Conservation (phyloP, 2,888 invertebrate species). For the Beris morrisii region DNA sequence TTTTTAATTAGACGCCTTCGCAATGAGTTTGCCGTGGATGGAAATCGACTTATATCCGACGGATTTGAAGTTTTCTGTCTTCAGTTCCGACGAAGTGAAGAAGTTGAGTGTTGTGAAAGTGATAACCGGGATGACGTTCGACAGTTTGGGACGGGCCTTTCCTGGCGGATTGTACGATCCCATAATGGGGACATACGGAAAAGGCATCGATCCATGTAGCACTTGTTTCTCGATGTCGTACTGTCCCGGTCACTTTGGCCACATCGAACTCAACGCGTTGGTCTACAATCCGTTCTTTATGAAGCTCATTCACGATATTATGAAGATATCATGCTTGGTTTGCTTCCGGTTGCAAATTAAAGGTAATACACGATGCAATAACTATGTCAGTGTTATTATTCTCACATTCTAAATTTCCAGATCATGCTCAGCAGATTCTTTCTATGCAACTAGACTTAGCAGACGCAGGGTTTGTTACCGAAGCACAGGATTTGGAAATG, state of each 20-base stretch:
- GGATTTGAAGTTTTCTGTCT: conserved; percentile 68
- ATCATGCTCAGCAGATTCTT: conserved; percentile 51
- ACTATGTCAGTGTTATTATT: too few species aligned
- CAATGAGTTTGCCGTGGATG: conserved; percentile 23
- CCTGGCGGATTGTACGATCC: conserved; percentile 90
- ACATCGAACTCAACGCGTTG: conserved; percentile 85
- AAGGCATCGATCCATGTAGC: conserved; percentile 66
- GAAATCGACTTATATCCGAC: conserved; percentile 51
- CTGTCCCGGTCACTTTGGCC: conserved; percentile 94
- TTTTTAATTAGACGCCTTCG: too few species aligned
- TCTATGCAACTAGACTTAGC: conserved; percentile 71
- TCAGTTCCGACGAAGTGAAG: conserved; percentile 73
- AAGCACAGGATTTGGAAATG: conserved; percentile 69
- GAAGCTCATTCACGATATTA: conserved; percentile 67
- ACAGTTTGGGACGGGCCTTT: conserved; percentile 78
- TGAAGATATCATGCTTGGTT: conserved; percentile 69
- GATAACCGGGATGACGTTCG: conserved; percentile 76
- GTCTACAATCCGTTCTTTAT: conserved; percentile 91
- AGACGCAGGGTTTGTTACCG: conserved; percentile 71
- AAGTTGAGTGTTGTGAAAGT: conserved; percentile 82
- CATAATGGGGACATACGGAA: conserved; percentile 64
- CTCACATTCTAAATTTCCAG: conserved; percentile 45
- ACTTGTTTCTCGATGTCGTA: conserved; percentile 72
- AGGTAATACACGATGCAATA: conserved; percentile 49
- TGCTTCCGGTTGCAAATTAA: conserved; percentile 72